phyloP scores from a whole-genome alignment of 30 jellyfish, hydroid and myxozoan species.

The Chrysaora quinquecirrha region DNA sequence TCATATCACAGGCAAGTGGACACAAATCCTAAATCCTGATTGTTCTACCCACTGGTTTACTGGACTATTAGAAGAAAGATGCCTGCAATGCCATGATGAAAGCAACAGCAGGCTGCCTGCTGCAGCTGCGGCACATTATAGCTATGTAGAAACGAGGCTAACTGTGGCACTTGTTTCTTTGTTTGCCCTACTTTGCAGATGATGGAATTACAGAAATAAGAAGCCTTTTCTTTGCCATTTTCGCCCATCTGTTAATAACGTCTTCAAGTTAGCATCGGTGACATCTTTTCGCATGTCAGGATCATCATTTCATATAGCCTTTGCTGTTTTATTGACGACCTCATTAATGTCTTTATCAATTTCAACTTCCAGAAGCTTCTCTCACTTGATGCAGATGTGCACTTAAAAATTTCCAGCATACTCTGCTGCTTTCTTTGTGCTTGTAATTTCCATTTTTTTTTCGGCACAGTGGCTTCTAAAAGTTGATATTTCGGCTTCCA shows the following conservation, averaged over 20 bases:
- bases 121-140: too few species aligned
- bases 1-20: too few species aligned
- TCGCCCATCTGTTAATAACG: neutral
- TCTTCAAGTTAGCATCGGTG: neutral
- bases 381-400: constrained; percentile 29
- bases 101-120: too few species aligned
- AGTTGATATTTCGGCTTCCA: constrained; percentile 21
- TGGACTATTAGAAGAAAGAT: too few species aligned
- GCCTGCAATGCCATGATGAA: too few species aligned
- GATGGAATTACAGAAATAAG: neutral
- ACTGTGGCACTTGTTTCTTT: too few species aligned
- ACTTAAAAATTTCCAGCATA: constrained; percentile 17
- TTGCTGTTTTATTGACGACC: constrained; percentile 29
- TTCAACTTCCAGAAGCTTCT: constrained; percentile 29
- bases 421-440: constrained; percentile 35
- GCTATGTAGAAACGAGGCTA: too few species aligned
- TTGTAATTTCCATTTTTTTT: constrained; percentile 21
- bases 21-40: too few species aligned
- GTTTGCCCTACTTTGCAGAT: too few species aligned
- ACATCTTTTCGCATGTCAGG: neutral
- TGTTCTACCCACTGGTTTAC: too few species aligned
- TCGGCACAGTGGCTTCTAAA: constrained; percentile 13
- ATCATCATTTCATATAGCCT: neutral
- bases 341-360: constrained; percentile 21
- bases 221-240: neutral